Base-by-base conservation (phyloP, 2,797 vertebrate species). In the Pipistrellus pygmaeus region DNA sequence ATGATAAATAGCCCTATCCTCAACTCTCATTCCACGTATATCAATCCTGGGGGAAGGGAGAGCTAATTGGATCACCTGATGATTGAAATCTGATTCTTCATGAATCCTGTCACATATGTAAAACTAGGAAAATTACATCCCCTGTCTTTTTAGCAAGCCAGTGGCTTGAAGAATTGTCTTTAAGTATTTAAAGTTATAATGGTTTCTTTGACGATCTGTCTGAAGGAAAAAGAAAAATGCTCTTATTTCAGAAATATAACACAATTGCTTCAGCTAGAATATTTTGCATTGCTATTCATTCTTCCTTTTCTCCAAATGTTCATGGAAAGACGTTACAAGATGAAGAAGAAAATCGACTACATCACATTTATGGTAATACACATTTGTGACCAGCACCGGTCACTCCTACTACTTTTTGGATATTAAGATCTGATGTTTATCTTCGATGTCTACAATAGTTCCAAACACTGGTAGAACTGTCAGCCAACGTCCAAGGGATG, bases 71-170 rank as follows among this genome's bases (percentile, higher is more conserved):
- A 90, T 81, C 44, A 88, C 32, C 32, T 41, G 41, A 68, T 32
- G 18, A 72, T 5, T 73, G 69, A 84, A 87, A 73, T 64, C 55
- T 53, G 11, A 9, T n/a, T 86, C 41, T 68, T 75, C 35, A 83
- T 81, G 41, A 92, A 78, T 21, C 3, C 17, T 77, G 48, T 73
- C n/a, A 73, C 20, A 87, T 32, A 75, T n/a, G 13, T 46, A 88
- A 46, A 82, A 4, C 10, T 83, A 32, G 10, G 25, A 62, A 91
- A 95, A 85, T 72, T 25, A 21, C 12, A 69, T 69, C 75, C 48
- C 35, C 27, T 68, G 15, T 92, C 55, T 83, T 12, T 73, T 80
- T 73, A 81, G n/a, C 88, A 88, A 94, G 35, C 30, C n/a, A 51
- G 51, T 12, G 8, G 27, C 62, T 92, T 90, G 38, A 30, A 17